Conservation (phyloP, 1,140 invertebrate species). For the Matsumurasca onukii region DNA sequence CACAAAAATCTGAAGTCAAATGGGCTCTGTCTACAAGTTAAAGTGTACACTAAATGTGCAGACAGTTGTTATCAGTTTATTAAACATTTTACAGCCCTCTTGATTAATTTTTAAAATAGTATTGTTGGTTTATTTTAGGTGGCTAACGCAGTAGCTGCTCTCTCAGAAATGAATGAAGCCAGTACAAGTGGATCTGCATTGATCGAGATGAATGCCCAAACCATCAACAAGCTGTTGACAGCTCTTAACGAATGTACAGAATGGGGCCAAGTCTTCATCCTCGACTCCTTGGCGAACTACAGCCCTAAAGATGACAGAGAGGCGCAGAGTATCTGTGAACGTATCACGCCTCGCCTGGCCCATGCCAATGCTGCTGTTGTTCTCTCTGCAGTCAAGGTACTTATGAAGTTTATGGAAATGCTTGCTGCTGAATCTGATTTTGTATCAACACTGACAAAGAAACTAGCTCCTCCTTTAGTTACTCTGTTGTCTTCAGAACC, state of each 20-base stretch:
- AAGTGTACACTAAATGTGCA: too few relatives aligned
- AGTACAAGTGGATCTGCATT: constrained; percentile 89
- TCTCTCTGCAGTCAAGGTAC: constrained; percentile 94
- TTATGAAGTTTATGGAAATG: constrained; percentile 99
- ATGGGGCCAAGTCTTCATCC: constrained; percentile 99
- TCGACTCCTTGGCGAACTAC: constrained; percentile 98
- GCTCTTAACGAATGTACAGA: constrained; percentile 99
- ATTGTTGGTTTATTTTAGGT: constrained; percentile 53
- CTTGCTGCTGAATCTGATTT: constrained; percentile 91
- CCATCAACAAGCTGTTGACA: constrained; percentile 97
- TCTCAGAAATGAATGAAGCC: constrained; percentile 98
- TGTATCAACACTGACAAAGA: constrained; percentile 92
- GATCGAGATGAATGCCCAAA: constrained; percentile 96
- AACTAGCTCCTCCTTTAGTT: constrained; percentile 97
- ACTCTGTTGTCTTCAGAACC: constrained; percentile 97
- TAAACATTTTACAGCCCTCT: too few relatives aligned
- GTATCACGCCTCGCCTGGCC: constrained; percentile 95
- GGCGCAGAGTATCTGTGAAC: constrained; percentile 98
- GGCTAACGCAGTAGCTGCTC: constrained; percentile 97
- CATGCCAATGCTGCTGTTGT: constrained; percentile 99
- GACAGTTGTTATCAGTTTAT: too few relatives aligned
- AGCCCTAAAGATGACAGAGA: constrained; percentile 96
- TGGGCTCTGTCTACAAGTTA: too few relatives aligned
- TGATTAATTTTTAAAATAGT: too few relatives aligned
- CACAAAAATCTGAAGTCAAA: too few relatives aligned